Percentiles rank a stretch among this genome's conserved stretches.
phyloP scores from a whole-genome alignment of 2,888 invertebrate species.

The Clistopyga incitator region DNA sequence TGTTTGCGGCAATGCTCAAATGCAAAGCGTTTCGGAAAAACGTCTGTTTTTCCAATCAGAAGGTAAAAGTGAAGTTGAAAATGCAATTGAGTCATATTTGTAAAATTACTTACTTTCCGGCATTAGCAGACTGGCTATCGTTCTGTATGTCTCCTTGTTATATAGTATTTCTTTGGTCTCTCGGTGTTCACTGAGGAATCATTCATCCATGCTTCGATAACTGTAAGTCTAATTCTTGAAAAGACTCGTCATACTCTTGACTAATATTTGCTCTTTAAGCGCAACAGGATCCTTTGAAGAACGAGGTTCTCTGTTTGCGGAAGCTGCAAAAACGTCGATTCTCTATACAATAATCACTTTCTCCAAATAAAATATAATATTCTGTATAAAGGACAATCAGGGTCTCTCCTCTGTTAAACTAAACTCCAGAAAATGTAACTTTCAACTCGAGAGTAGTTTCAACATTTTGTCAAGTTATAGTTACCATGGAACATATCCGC shows the following conservation, averaged over 20 bases:
- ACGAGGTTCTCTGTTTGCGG: not conserved
- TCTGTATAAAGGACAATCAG: not conserved
- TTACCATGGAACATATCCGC: conserved; percentile 2
- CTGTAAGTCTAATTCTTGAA: conserved; percentile 20
- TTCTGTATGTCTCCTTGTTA: conserved; percentile 35
- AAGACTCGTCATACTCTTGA: conserved; percentile 30
- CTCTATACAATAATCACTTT: not conserved
- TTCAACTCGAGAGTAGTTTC: not conserved
- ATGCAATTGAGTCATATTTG: not conserved
- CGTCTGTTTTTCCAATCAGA: too few species aligned
- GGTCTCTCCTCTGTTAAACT: not conserved
- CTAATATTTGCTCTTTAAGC: not conserved
- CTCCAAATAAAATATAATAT: not conserved
- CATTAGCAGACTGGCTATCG: conserved; percentile 64
- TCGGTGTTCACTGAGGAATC: conserved; percentile 20
- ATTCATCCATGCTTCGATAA: conserved; percentile 33
- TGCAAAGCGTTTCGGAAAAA: too few species aligned
- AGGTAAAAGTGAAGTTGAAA: not conserved
- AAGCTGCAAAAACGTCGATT: conserved; percentile 14
- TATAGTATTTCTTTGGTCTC: conserved; percentile 52
- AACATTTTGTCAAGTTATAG: conserved; percentile 6
- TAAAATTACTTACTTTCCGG: conserved; percentile 62
- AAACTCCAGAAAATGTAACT: not conserved
- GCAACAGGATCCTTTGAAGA: not conserved
- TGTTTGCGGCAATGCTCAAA: too few species aligned